Evolutionary conservation across 1,140 invertebrate genomes (phyloP).

Genomic region (Glossosoma conforme): DNA sequence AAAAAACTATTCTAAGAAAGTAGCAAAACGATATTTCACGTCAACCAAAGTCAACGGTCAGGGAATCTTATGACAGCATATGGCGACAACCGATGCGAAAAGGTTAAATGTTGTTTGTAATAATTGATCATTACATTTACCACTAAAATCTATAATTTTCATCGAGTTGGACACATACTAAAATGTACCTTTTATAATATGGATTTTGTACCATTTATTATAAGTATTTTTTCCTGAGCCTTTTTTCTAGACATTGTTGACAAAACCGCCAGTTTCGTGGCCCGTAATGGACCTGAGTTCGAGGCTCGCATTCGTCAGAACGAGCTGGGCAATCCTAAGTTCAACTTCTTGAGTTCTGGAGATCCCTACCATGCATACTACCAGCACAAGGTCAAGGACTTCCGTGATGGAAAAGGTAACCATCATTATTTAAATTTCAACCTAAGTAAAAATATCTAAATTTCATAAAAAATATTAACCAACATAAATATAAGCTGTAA

Average conservation of each 20-base stretch:
- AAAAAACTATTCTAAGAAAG: too few relatives aligned
- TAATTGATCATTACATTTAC: too few relatives aligned
- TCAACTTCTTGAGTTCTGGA: slow-evolving; percentile 93
- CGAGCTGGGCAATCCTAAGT: slow-evolving; percentile 96
- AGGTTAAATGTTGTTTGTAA: too few relatives aligned
- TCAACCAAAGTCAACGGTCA: too few relatives aligned
- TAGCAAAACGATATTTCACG: too few relatives aligned
- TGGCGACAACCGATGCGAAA: too few relatives aligned
- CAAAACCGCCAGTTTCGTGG: slow-evolving; percentile 97
- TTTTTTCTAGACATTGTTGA: slow-evolving; percentile 86
- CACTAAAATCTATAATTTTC: neutral
- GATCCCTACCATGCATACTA: slow-evolving; percentile 99
- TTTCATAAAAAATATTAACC: too few relatives aligned
- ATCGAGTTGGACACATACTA: too few relatives aligned
- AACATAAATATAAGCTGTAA: too few relatives aligned
- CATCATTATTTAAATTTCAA: too few relatives aligned
- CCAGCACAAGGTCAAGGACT: slow-evolving; percentile 96
- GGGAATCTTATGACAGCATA: too few relatives aligned
- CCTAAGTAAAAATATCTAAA: too few relatives aligned
- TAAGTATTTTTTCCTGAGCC: slow-evolving; percentile 36
- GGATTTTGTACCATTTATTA: neutral
- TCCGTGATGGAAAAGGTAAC: slow-evolving; percentile 82
- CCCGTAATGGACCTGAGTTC: slow-evolving; percentile 97
- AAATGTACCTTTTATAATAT: neutral
- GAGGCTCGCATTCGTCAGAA: slow-evolving; percentile 95